Evolutionary conservation across 2,797 vertebrate genomes (phyloP).

Genomic region (Hipposideros larvatus): DNA sequence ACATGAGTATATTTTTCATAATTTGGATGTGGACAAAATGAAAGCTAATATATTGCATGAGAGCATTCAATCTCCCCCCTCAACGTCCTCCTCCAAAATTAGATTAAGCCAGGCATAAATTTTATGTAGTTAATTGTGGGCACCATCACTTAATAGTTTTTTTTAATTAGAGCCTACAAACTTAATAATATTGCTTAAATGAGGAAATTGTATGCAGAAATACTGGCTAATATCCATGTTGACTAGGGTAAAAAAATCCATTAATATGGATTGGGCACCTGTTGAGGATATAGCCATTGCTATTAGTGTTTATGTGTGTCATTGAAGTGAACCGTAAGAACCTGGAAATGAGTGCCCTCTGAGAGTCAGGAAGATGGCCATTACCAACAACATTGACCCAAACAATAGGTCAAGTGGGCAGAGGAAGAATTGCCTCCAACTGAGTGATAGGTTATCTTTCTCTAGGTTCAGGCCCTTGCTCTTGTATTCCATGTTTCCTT

Average conservation of each 20-base stretch:
- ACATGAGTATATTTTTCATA: constrained; percentile 34
- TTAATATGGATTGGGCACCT: not conserved
- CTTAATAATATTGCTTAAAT: not conserved
- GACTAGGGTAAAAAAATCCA: not conserved
- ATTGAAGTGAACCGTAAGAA: not conserved
- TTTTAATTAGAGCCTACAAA: not conserved
- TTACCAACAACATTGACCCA: not conserved
- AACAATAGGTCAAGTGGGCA: not conserved
- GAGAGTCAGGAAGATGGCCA: not conserved
- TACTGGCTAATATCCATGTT: not conserved
- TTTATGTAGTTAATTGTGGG: not conserved
- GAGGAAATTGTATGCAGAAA: not conserved
- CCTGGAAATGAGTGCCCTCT: not conserved
- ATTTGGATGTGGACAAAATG: constrained; percentile 42
- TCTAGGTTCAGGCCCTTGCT: not conserved
- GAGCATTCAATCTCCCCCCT: not conserved
- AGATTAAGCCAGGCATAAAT: not conserved
- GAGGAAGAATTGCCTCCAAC: not conserved
- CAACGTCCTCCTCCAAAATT: not conserved
- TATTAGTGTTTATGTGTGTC: not conserved
- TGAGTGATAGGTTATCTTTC: not conserved
- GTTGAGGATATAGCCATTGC: not conserved
- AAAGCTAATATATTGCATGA: constrained; percentile 33
- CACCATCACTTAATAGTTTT: not conserved
- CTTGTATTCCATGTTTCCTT: not conserved